Base-by-base conservation (phyloP, 2,797 vertebrate species). In the Rhinogobio ventralis region DNA sequence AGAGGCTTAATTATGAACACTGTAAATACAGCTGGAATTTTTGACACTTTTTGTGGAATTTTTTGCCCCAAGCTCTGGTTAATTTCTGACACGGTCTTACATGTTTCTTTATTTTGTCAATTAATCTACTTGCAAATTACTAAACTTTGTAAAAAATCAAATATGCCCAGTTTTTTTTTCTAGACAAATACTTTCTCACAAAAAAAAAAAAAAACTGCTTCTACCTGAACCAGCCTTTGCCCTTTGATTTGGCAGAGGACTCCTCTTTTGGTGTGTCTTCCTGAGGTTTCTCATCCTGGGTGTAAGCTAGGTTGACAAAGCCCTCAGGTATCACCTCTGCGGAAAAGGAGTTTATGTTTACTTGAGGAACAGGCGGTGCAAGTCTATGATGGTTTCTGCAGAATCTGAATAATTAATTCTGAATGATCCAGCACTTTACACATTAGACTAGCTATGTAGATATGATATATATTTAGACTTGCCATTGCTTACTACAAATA, bases 291-390 rank as follows among this genome's bases (percentile, higher is more conserved):
- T 93, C 90, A 64, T 94, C 90, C 0, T 86, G 53, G 4, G 88
- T 88, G 78, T 92, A 93, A 77, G 89, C 87, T 80, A 85, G 23
- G 60, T 91, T 92, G 57, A 88, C 84, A 25, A 85, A 91, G 0
- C 19, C 89, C 17, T 87, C 84, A 15, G 5, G 67, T 88, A 45
- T 74, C 64, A n/a, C 74, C 51, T 89, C 93, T 93, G 73, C n/a
- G 11, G 46, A 84, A 46, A 77, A 66, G 30, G n/a, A 71, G 23
- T 42, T 67, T n/a, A 66, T 17, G 28, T 69, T 30, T 76, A 79
- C 67, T 62, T 15, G 51, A 57, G 19, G 45, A 62, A 28, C 39
- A 55, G 30, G 62, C 15, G 10, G 23, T 14, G 7, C 25, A 64
- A 51, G 82, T 78, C 51, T 84, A 77, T 36, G 39, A 74, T 84